Percentiles rank a stretch among this genome's conserved stretches.
Conservation (phyloP, 2,888 invertebrate genomes). For the Chrysina gloriosa region DNA sequence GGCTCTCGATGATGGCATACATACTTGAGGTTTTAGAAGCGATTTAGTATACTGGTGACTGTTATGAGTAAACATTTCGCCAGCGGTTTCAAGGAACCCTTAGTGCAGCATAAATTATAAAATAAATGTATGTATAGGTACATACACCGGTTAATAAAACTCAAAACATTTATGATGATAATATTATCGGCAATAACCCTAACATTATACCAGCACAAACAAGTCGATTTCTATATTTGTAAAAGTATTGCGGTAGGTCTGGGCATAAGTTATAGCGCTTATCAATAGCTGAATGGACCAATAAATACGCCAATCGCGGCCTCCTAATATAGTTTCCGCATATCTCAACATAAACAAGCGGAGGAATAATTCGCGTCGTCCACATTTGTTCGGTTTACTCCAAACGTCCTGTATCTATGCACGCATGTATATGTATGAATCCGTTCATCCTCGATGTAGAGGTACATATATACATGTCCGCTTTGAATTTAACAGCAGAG, state of each 20-base stretch:
- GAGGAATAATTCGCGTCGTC: conserved; percentile 20
- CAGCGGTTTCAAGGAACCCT: no score
- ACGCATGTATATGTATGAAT: conserved; percentile 1
- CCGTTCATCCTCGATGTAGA: neutral
- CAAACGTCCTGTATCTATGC: neutral
- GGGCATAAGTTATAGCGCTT: conserved; percentile 40
- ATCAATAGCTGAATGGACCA: conserved; percentile 41
- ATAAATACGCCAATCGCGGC: conserved; percentile 36
- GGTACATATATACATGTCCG: neutral
- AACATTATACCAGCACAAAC: no score
- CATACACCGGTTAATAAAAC: no score
- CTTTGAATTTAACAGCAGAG: conserved; percentile 1
- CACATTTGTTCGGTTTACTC: conserved; percentile 37
- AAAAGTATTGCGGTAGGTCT: conserved; percentile 42
- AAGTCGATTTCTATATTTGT: conserved; percentile 20
- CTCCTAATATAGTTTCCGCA: conserved; percentile 44
- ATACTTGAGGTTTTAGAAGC: no score
- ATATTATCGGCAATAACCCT: no score
- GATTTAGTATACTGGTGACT: no score
- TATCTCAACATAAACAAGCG: conserved; percentile 36
- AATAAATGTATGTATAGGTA: no score
- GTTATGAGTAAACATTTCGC: no score
- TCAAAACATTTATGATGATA: no score
- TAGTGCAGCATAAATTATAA: no score
- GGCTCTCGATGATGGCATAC: no score